Percentiles rank a stretch among this genome's conserved stretches.
Conservation (phyloP, 2,113 vertebrate species). For the Camelus dromedarius region DNA sequence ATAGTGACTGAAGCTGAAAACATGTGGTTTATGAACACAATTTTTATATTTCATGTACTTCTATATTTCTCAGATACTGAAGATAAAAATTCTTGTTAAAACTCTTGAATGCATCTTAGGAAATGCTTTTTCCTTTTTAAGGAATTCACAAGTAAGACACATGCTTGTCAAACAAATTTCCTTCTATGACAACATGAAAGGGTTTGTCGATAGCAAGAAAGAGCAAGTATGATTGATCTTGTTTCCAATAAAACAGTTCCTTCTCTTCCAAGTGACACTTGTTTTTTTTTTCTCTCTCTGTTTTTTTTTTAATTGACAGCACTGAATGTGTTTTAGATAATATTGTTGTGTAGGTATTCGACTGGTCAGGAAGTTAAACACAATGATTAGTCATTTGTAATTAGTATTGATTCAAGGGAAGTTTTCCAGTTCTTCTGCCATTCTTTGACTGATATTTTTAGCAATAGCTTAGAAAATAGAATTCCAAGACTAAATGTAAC, state of each 20-base stretch:
- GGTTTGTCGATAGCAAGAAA: slow-evolving; percentile 15
- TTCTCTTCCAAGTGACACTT: slow-evolving; percentile 21
- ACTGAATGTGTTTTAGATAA: slow-evolving; percentile 29
- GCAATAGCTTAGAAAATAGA: slow-evolving; percentile 7
- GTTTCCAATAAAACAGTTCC: background rate
- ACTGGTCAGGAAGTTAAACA: slow-evolving; percentile 14
- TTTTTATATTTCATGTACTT: background rate
- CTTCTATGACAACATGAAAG: slow-evolving; percentile 41
- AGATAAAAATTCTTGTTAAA: slow-evolving; percentile 16
- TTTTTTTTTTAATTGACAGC: background rate
- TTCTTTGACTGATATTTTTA: background rate
- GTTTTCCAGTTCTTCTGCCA: background rate
- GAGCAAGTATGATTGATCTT: slow-evolving; percentile 38
- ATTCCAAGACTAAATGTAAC: background rate
- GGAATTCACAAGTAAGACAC: slow-evolving; percentile 10
- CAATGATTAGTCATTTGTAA: slow-evolving; percentile 34
- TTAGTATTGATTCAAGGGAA: background rate
- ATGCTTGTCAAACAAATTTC: slow-evolving; percentile 60
- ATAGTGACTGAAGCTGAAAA: slow-evolving; percentile 2
- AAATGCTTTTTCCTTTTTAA: background rate
- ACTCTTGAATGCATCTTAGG: background rate
- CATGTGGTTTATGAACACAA: background rate
- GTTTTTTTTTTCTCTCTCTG: background rate
- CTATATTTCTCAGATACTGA: slow-evolving; percentile 26
- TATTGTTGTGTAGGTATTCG: background rate